phyloP scores from a whole-genome alignment of 2,888 invertebrate species.

The Oligia latruncula region DNA sequence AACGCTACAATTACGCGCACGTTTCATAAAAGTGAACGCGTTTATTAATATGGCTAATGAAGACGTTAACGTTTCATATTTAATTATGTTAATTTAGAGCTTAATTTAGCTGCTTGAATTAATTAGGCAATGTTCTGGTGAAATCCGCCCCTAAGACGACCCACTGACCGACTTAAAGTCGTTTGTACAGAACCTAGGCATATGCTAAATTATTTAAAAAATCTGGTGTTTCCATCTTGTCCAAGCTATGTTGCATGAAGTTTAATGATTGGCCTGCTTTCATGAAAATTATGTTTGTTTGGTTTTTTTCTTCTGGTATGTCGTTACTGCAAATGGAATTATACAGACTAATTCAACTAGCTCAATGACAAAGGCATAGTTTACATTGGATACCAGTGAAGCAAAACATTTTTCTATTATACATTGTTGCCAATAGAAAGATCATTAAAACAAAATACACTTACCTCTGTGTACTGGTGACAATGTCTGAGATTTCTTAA shows the following conservation, averaged over 20 bases:
- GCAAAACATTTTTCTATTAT: not conserved
- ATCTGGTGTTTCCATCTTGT: not conserved
- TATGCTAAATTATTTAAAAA: not conserved
- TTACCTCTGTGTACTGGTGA: constrained; percentile 80
- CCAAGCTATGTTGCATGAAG: not conserved
- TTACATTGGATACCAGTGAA: constrained; percentile 1
- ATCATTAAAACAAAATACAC: constrained; percentile 35
- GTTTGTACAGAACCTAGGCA: not conserved
- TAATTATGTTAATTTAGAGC: not conserved
- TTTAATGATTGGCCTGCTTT: not conserved
- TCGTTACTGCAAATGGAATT: not conserved
- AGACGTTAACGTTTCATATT: constrained; percentile 24
- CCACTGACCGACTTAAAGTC: not conserved
- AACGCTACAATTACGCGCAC: constrained; percentile 46
- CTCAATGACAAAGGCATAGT: not conserved
- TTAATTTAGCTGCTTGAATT: not conserved
- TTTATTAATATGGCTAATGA: constrained; percentile 49
- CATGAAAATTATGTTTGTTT: not conserved
- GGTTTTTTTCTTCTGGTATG: not conserved
- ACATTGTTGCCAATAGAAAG: not conserved
- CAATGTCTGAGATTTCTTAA: constrained; percentile 79
- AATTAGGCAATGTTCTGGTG: not conserved
- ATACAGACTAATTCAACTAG: not conserved
- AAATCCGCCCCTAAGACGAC: too few relatives aligned
- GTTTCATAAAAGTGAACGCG: constrained; percentile 62